Evolutionary conservation across 2,888 invertebrate species (phyloP).

Genomic region (Drosophila nigricruria): DNA sequence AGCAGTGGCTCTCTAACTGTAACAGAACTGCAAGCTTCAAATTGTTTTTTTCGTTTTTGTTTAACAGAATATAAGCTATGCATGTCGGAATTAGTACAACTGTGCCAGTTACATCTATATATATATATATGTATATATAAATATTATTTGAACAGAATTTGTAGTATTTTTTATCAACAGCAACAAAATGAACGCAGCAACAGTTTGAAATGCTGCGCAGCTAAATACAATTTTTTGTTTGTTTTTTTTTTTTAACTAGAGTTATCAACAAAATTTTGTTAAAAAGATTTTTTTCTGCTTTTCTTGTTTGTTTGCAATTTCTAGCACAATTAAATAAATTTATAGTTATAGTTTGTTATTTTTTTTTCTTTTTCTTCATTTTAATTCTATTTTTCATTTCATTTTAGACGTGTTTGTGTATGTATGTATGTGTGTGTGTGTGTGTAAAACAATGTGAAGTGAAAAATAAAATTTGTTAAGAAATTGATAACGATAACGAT

Average conservation of each 20-base stretch:
- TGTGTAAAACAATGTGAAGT: slow-evolving; percentile 39
- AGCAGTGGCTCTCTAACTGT: slow-evolving; percentile 20
- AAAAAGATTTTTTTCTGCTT: slow-evolving; percentile 21
- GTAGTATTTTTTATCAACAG: slow-evolving; percentile 40
- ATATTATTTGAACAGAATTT: slow-evolving; percentile 44
- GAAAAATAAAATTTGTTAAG: slow-evolving; percentile 30
- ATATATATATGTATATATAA: slow-evolving; percentile 28
- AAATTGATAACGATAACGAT: slow-evolving; percentile 43
- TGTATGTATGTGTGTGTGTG: slow-evolving; percentile 33
- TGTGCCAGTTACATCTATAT: slow-evolving; percentile 48
- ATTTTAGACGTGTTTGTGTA: slow-evolving; percentile 18
- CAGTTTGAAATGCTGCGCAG: slow-evolving; percentile 43
- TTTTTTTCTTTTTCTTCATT: slow-evolving; percentile 1
- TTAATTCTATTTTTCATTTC: slow-evolving; percentile 47
- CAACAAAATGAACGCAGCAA: slow-evolving; percentile 51
- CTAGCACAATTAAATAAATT: slow-evolving; percentile 23
- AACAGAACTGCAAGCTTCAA: slow-evolving; percentile 8
- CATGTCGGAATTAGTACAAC: slow-evolving; percentile 6
- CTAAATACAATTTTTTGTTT: slow-evolving; percentile 40
- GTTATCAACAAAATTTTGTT: slow-evolving; percentile 50
- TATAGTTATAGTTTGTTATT: slow-evolving; percentile 26
- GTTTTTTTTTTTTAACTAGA: slow-evolving; percentile 36
- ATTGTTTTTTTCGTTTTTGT: neutral
- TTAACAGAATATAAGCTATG: slow-evolving; percentile 15
- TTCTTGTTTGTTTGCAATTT: slow-evolving; percentile 37